Percentiles rank a stretch among this genome's conserved stretches.
Conservation (phyloP, 2,797 vertebrate species). For the Cetoscarus ocellatus region DNA sequence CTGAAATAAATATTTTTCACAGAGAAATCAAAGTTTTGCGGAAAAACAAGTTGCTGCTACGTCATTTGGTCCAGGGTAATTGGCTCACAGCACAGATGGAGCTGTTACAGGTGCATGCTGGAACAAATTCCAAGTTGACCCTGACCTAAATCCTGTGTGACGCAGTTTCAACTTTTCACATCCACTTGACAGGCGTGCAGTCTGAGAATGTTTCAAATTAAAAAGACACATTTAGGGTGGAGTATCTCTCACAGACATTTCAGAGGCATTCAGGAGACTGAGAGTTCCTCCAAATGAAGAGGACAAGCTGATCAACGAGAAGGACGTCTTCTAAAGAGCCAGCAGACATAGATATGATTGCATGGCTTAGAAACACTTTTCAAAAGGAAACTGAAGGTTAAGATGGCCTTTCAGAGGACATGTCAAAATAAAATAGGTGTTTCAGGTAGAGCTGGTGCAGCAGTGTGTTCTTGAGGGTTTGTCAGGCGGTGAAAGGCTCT, state of each 20-base stretch:
- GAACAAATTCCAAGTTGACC: not conserved
- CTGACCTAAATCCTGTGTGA: not conserved
- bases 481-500: conserved; percentile 54
- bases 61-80: not conserved
- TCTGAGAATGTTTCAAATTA: conserved; percentile 7
- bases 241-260: conserved; percentile 26
- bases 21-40: not conserved
- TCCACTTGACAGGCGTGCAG: conserved; percentile 19
- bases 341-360: conserved; percentile 25
- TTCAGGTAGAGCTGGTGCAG: conserved; percentile 45
- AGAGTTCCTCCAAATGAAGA: conserved; percentile 29
- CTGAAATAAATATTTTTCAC: no score
- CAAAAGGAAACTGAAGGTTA: conserved; percentile 41
- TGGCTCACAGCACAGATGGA: not conserved
- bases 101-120: not conserved
- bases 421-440: conserved; percentile 32
- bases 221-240: conserved; percentile 12
- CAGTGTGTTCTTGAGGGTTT: conserved; percentile 46
- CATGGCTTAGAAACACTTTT: conserved; percentile 38
- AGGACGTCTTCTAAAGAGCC: conserved; percentile 26
- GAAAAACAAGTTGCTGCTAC: not conserved
- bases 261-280: conserved; percentile 27
- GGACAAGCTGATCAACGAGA: conserved; percentile 31
- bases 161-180: conserved; percentile 16
- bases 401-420: conserved; percentile 39